Conservation (phyloP, 2,797 vertebrate species). For the Eulemur albifrons region DNA sequence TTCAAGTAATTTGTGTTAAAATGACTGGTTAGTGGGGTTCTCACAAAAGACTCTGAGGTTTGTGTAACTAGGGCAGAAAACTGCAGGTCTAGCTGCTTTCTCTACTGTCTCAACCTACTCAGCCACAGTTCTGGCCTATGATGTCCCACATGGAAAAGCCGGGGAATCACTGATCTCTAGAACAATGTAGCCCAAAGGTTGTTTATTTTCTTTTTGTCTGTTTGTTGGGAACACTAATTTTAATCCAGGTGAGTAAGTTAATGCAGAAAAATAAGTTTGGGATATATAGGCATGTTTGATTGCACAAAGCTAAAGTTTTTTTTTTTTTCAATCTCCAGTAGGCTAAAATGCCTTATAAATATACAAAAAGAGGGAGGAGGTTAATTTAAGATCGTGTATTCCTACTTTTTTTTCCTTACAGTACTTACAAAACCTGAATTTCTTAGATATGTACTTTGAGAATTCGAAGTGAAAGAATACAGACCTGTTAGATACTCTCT, state of each 20-base stretch:
- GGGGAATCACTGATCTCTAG: neutral
- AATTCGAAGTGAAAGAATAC: constrained; percentile 19
- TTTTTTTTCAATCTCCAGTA: neutral
- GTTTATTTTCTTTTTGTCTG: neutral
- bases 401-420: neutral
- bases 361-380: neutral
- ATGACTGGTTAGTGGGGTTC: neutral
- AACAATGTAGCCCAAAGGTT: neutral
- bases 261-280: neutral
- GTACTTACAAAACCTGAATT: neutral
- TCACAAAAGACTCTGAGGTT: neutral
- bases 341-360: neutral
- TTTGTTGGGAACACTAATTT: neutral
- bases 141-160: neutral
- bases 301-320: neutral
- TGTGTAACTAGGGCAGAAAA: neutral
- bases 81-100: neutral
- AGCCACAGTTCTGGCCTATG: neutral
- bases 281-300: neutral
- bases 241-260: neutral
- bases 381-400: neutral
- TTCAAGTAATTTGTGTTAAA: neutral
- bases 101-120: neutral
- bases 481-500: neutral
- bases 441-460: neutral